Evolutionary conservation across 2,888 invertebrate genomes (phyloP), one percentile per base, ranked within the genome.

Genomic region (Platycnemis pennipes): DNA sequence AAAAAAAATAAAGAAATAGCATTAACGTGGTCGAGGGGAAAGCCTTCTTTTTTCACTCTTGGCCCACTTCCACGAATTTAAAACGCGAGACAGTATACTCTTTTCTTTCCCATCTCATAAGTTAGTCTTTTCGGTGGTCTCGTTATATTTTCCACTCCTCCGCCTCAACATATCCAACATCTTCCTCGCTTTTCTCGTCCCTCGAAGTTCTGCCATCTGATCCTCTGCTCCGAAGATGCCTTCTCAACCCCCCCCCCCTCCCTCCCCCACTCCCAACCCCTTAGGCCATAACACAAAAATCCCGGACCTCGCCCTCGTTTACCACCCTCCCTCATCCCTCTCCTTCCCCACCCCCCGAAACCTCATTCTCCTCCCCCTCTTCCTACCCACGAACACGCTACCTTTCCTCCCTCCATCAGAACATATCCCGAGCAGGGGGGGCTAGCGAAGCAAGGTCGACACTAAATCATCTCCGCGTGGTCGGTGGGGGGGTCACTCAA

Each of bases 61-160:
- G 91, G 91, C 91, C 37, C 56, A 42, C 63, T 37, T 91, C 91
- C 91, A 91, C 63, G 63, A 91, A 91, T 63, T 63, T 91, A 91
- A 91, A 91, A 91, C 63, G 63, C 44, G 63, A 63, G 91, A 63
- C 69, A 53, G 91, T 91, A 91, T 69, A 91, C 91, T 44, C 91
- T 91, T 91, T 91, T 63, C 91, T 91, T 91, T 91, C 91, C 69
- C 91, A 91, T 91, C 91, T 91, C 91, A 91, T 91, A 56, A 91
- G 91, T 91, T 63, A 44, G 91, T 91, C 91, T 91, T 91, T 91
- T 91, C 63, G 91, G 91, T 91, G 91, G 91, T 91, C 91, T 91
- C 91, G 63, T 91, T 63, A 91, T 91, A 63, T 91, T 91, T 91
- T 56, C 91, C 44, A 31, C 89, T 26, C 45, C 22, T 87, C 46